Evolutionary conservation across 2,797 vertebrate species (phyloP).

Genomic region (Syngnathus acus): DNA sequence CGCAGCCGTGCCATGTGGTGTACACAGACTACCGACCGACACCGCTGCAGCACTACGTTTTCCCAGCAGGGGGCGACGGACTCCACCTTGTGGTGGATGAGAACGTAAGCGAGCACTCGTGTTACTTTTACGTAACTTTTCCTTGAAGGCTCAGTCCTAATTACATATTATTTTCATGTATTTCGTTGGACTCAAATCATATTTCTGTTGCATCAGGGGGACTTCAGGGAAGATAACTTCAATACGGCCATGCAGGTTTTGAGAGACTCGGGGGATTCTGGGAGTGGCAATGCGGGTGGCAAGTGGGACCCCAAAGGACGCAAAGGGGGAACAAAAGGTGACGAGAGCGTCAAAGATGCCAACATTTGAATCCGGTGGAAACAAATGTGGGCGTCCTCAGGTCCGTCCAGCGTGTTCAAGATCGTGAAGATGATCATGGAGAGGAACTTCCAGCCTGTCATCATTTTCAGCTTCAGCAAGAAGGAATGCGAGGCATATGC

Average conservation of each 20-base stretch:
- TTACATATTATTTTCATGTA: too few species aligned
- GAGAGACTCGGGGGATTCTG: slow-evolving; percentile 83
- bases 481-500: slow-evolving; percentile 98
- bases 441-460: slow-evolving; percentile 97
- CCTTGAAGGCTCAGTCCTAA: not conserved
- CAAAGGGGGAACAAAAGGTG: slow-evolving; percentile 92
- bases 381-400: slow-evolving; percentile 47
- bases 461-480: slow-evolving; percentile 99
- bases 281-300: slow-evolving; percentile 52
- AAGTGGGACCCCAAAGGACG: slow-evolving; percentile 90
- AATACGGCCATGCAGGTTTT: slow-evolving; percentile 99
- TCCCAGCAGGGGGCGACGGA: slow-evolving; percentile 96
- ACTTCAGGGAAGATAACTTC: slow-evolving; percentile 98
- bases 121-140: not conserved
- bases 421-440: slow-evolving; percentile 99
- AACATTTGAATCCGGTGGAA: not conserved
- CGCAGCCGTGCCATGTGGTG: slow-evolving; percentile 92
- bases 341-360: not conserved
- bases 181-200: not conserved
- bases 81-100: slow-evolving; percentile 97
- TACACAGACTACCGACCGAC: slow-evolving; percentile 97
- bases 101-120: slow-evolving; percentile 72
- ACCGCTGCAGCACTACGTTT: slow-evolving; percentile 95
- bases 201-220: slow-evolving; percentile 70
- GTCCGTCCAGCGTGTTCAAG: slow-evolving; percentile 95